These are phyloP conservation scores for Ianthella basta DNA, from an alignment of 37 sponge, comb jelly and placozoan species.

Conservation along the genomic window DNA sequence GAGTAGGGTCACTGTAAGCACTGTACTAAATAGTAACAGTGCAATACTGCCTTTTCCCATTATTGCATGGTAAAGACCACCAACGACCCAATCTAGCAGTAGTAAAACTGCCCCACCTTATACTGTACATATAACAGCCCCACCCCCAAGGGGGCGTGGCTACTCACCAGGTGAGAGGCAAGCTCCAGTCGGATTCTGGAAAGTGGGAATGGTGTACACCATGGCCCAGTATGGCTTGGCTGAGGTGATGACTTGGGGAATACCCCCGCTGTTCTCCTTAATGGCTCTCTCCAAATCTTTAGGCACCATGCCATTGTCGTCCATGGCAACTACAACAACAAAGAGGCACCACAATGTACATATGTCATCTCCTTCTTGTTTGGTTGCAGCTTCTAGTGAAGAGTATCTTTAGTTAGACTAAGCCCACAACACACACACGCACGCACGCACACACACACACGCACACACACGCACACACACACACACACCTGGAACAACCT, in stretches of 20 bases:
- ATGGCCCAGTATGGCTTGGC: constrained; percentile 74
- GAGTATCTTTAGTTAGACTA: neutral
- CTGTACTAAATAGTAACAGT: no score
- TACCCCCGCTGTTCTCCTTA: constrained; percentile 8
- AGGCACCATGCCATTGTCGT: constrained; percentile 68
- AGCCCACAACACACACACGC: neutral
- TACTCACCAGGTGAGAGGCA: constrained; percentile 62
- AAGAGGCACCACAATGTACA: neutral
- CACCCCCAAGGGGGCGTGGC: neutral
- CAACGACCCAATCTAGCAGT: no score
- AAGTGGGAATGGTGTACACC: constrained; percentile 71
- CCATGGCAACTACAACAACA: constrained; percentile 63
- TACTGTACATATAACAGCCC: neutral
- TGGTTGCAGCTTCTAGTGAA: no score
- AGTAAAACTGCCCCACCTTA: no score
- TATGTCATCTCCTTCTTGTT: no score
- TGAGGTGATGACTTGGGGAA: constrained; percentile 44
- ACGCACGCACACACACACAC: neutral
- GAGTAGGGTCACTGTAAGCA: no score
- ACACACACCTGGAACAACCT: constrained; percentile 36
- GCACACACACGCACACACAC: neutral
- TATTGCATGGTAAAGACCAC: no score
- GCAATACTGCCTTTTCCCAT: no score
- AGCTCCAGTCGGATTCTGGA: constrained; percentile 83
- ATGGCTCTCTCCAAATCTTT: constrained; percentile 65